These are phyloP conservation scores for Alouatta palliata DNA, from an alignment of 2,113 vertebrate species.

Conservation along the genomic window DNA sequence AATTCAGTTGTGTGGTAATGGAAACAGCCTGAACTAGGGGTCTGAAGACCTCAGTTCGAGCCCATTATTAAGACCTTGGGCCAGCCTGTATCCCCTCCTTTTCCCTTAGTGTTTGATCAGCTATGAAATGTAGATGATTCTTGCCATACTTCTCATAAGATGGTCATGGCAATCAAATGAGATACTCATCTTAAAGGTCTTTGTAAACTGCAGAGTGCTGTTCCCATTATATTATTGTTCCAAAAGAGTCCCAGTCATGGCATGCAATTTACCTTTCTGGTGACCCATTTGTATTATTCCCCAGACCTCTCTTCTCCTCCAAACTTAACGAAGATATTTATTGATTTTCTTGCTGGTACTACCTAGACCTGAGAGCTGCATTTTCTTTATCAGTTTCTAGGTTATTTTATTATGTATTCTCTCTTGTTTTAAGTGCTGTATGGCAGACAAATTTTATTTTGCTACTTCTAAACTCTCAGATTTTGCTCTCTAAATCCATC, in stretches of 20 bases:
- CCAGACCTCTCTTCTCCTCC: neutral
- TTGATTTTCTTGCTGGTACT: neutral
- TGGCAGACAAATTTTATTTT: neutral
- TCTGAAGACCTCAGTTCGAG: neutral
- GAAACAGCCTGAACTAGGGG: neutral
- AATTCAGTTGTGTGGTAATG: neutral
- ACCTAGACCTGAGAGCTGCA: neutral
- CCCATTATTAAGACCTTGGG: neutral
- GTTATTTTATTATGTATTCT: neutral
- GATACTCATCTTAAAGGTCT: neutral
- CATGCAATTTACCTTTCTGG: neutral
- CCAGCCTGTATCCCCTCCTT: neutral
- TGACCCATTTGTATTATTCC: neutral
- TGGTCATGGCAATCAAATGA: neutral
- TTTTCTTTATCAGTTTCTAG: neutral
- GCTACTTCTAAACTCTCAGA: neutral
- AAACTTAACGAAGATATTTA: neutral
- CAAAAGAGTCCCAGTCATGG: neutral
- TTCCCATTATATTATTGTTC: neutral
- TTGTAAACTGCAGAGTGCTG: neutral
- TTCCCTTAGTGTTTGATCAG: neutral
- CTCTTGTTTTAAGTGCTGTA: neutral
- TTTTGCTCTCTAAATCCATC: neutral
- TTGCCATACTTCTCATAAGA: neutral
- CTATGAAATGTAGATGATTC: neutral